Base-by-base conservation (phyloP, 1,140 invertebrate species). In the Alviniconcha marisindica region DNA sequence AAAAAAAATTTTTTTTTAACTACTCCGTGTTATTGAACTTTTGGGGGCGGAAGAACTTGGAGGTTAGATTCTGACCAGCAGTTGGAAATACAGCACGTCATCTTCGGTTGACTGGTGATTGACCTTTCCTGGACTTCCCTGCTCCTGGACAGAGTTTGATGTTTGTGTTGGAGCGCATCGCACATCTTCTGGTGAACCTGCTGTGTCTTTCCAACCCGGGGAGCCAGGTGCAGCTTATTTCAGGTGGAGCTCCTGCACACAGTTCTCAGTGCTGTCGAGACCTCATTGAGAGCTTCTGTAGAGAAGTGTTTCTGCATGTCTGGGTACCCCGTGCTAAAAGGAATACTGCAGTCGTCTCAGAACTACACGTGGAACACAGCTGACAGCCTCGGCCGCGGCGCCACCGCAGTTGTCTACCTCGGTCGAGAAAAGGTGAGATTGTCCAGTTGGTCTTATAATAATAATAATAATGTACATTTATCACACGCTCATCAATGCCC, bases 391-490 rank as follows among this genome's bases (percentile, higher is more conserved):
- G 98, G 98, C 0, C 98, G 98, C 93, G 98, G 98, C 56, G 98
- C 98, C 2, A 99, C 98, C 7, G 98, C 97, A 21, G 96, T 97
- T n/a, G 98, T 99, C 1, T 99, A 97, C 93, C 96, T 97, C 87
- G 98, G 97, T 12, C 97, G 98, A 0, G 97, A 98, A 91, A 99
- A 98, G 94, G 92, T 94, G 88, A 79, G 74, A 33, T n/a, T 28
- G 12, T 63, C 38, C 2, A 21, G n/a, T 79, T 36, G 14, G 15
- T 15, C 10, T 1, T 31, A 56, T 60, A 14, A 28, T 7, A 14
- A 54, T 33, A 31, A 36, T 60, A n/a, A 24, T 60, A n/a, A 14
- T 60, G 56, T n/a, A n/a, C n/a, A n/a, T n/a, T n/a, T n/a, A n/a
- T n/a, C n/a, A n/a, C n/a, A n/a, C n/a, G n/a, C n/a, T n/a, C n/a